Percentiles rank a stretch among this genome's conserved stretches.
These are phyloP conservation scores for Neolamprologus caudopunctatus DNA, from an alignment of 2,113 vertebrate species.

Conservation along the genomic window DNA sequence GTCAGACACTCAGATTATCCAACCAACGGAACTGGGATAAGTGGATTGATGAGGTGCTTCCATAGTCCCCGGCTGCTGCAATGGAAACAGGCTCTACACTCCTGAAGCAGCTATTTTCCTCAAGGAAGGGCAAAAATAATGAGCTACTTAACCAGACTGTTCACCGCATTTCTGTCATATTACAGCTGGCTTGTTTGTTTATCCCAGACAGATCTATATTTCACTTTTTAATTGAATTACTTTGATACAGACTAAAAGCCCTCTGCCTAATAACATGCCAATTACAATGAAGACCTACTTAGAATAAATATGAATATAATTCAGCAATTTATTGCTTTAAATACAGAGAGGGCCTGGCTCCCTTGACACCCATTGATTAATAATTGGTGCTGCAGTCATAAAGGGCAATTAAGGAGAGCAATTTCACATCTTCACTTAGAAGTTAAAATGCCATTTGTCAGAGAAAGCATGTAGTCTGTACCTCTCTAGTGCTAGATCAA, in stretches of 20 bases:
- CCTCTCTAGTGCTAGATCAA: constrained; percentile 62
- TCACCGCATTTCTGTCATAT: constrained; percentile 85
- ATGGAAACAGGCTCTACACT: constrained; percentile 45
- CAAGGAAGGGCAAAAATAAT: constrained; percentile 82
- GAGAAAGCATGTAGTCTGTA: constrained; percentile 52
- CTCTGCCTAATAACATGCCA: constrained; percentile 92
- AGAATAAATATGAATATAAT: constrained; percentile 97
- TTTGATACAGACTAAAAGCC: constrained; percentile 96
- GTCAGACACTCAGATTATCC: constrained; percentile 73
- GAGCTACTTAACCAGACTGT: constrained; percentile 80
- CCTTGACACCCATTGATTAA: constrained; percentile 90
- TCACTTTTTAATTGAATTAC: constrained; percentile 94
- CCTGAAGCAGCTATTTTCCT: constrained; percentile 72
- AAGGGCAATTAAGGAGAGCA: constrained; percentile 87
- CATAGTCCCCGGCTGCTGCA: constrained; percentile 59
- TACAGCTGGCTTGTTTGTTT: constrained; percentile 89
- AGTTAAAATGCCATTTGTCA: constrained; percentile 84
- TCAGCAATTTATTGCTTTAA: constrained; percentile 90
- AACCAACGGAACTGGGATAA: constrained; percentile 69
- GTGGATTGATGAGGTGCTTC: constrained; percentile 76
- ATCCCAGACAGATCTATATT: constrained; percentile 92
- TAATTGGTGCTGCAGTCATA: constrained; percentile 80
- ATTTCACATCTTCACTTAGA: constrained; percentile 83
- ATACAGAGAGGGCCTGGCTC: constrained; percentile 78
- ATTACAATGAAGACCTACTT: constrained; percentile 95